Percentiles rank a stretch among this genome's conserved stretches.
Evolutionary conservation across 2,888 invertebrate species (phyloP).

Genomic region (Biston betularia): DNA sequence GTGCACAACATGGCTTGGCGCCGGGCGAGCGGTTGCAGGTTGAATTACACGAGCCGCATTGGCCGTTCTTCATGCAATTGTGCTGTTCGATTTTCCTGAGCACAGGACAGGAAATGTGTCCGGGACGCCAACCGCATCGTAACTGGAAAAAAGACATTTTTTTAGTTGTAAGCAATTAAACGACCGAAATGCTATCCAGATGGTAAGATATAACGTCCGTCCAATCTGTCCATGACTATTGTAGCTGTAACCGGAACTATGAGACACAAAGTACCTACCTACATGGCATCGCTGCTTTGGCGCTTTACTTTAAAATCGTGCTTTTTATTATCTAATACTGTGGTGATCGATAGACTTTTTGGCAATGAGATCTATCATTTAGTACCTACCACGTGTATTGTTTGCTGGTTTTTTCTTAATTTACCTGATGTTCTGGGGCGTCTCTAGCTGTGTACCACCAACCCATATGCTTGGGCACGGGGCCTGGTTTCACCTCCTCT

Average conservation of each 20-base stretch:
- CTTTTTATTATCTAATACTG: too few species aligned
- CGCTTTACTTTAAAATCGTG: too few species aligned
- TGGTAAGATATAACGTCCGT: too few species aligned
- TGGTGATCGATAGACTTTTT: too few species aligned
- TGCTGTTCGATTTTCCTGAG: constrained; percentile 73
- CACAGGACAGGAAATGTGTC: constrained; percentile 79
- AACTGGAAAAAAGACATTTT: constrained; percentile 51
- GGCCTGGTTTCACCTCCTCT: constrained; percentile 69
- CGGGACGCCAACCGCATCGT: constrained; percentile 81
- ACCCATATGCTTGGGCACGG: constrained; percentile 78
- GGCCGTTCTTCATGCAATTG: constrained; percentile 63
- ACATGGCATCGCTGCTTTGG: too few species aligned
- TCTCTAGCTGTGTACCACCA: constrained; percentile 79
- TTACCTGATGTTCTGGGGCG: constrained; percentile 76
- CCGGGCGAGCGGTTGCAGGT: constrained; percentile 58
- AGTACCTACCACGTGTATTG: too few species aligned
- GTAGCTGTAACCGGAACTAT: too few species aligned
- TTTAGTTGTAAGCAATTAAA: too few species aligned
- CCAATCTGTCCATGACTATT: too few species aligned
- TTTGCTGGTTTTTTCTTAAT: neutral
- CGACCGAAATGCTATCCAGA: too few species aligned
- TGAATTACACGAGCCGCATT: constrained; percentile 60
- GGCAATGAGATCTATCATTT: too few species aligned
- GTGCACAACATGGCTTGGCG: constrained; percentile 58
- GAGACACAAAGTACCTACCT: too few species aligned